Base-by-base conservation (phyloP, 92 coral and sea anemone species). In the Epizoanthus rinbou region DNA sequence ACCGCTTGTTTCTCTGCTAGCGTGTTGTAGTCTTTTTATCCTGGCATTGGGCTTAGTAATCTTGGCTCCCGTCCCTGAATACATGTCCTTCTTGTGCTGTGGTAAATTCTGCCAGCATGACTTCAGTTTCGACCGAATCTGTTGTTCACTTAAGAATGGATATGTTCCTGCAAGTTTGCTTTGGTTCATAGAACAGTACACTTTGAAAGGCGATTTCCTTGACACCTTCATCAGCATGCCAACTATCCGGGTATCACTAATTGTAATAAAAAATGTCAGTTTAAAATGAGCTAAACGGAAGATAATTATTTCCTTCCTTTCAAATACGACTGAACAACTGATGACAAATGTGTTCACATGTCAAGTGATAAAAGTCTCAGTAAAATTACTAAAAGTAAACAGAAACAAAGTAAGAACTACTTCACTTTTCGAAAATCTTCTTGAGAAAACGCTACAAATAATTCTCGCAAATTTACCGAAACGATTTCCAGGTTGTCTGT, bases 101-200 rank as follows among this genome's bases (percentile, higher is more conserved):
- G 91, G 66, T 21, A 78, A 71, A 57, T 82, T 80, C 47, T 85
- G 85, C 98, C 98, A 95, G 5, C 91, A 84, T n/a, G 92, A 82
- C 60, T 56, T 84, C 18, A 95, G 85, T 80, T 95, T 95, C 8
- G 96, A 92, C 17, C 87, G 88, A 53, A 93, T 93, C 85, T 95
- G 98, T 75, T 83, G 88, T 13, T 74, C 58, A 57, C 86, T 88
- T 18, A 95, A 88, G 84, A 93, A 95, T 14, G 98, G 98, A 84
- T 87, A 93, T 84, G 74, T 93, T 58, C 75, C 95, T 24, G 83
- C 74, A 24, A 93, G 65, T 86, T 72, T 90, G 53, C 91, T 85
- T 78, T 84, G 73, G 81, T 93, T 89, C 33, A 85, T 79, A 67
- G 58, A 45, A 24, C 86, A 87, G 67, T 89, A 95, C 9, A 83